A percentile compares a stretch with the other conserved stretches of the same genome.
Conservation (phyloP, 1,140 invertebrate genomes). For the Cyclargus thomasi region DNA sequence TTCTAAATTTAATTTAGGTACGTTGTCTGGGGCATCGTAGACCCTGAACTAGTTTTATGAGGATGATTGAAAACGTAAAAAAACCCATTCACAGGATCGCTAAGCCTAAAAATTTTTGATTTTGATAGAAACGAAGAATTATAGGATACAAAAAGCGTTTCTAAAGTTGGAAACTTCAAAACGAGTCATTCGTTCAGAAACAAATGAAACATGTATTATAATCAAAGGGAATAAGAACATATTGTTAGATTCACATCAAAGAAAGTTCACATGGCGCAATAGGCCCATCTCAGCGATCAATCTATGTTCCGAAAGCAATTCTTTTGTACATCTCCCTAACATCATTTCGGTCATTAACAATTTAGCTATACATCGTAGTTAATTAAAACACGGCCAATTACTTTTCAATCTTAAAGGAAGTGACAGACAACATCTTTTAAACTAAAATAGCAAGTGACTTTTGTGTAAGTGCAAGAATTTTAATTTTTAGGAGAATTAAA, state of each 20-base stretch:
- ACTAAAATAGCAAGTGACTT: no score
- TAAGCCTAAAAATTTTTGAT: no score
- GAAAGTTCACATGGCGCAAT: not conserved
- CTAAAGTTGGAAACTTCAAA: not conserved
- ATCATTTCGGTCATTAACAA: slow-evolving; percentile 1
- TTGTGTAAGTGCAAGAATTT: no score
- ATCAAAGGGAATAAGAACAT: not conserved
- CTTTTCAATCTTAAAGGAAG: not conserved
- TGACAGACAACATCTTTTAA: not conserved
- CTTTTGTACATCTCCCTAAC: not conserved
- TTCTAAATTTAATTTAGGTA: no score
- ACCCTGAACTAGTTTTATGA: no score
- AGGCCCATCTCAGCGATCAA: not conserved
- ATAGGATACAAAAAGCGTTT: no score
- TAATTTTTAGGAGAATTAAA: no score
- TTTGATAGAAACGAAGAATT: no score
- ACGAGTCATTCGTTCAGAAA: not conserved
- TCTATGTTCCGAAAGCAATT: slow-evolving; percentile 3
- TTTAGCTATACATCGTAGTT: not conserved
- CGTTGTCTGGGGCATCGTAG: no score
- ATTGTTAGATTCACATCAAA: not conserved
- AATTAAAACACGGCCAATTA: not conserved
- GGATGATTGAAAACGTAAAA: no score
- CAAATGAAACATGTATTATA: not conserved
- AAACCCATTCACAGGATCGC: no score